phyloP scores from a whole-genome alignment of 2,113 vertebrate species.

The Petroica traversi region DNA sequence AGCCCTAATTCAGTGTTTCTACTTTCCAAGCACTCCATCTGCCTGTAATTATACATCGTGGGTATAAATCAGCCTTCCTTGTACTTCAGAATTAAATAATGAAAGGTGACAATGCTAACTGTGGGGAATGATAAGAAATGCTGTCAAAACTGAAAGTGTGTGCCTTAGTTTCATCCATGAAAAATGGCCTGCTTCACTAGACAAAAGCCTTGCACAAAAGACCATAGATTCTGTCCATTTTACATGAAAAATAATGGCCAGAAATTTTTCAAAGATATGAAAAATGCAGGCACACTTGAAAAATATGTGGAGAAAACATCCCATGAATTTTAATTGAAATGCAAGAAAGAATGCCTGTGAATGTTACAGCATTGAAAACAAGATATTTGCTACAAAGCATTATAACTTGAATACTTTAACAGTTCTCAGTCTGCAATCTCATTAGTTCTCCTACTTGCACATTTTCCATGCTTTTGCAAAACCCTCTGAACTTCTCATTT shows the following conservation, averaged over 20 bases:
- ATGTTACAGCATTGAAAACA: background rate
- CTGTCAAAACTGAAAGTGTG: conserved; percentile 33
- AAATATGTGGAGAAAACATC: conserved; percentile 31
- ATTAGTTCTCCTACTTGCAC: background rate
- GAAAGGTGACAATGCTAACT: conserved; percentile 48
- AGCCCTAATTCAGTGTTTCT: conserved; percentile 30
- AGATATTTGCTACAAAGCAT: background rate
- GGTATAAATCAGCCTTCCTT: conserved; percentile 53
- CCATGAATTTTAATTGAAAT: conserved; percentile 59
- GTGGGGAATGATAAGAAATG: conserved; percentile 51
- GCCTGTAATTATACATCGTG: conserved; percentile 47
- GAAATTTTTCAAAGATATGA: conserved; percentile 47
- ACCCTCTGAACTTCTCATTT: background rate
- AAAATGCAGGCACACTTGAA: conserved; percentile 21
- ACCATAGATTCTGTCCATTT: conserved; percentile 22
- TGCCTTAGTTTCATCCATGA: conserved; percentile 60
- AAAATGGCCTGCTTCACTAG: conserved; percentile 53
- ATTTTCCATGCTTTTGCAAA: conserved; percentile 2
- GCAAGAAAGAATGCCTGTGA: conserved; percentile 31
- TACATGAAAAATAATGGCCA: conserved; percentile 41
- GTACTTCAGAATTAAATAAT: conserved; percentile 65
- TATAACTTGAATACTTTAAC: background rate
- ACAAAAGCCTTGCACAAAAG: conserved; percentile 63
- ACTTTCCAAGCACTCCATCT: conserved; percentile 21
- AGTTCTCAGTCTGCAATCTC: background rate